Evolutionary conservation across 1,140 invertebrate species (phyloP).

Genomic region (Zaprionus nigranus): DNA sequence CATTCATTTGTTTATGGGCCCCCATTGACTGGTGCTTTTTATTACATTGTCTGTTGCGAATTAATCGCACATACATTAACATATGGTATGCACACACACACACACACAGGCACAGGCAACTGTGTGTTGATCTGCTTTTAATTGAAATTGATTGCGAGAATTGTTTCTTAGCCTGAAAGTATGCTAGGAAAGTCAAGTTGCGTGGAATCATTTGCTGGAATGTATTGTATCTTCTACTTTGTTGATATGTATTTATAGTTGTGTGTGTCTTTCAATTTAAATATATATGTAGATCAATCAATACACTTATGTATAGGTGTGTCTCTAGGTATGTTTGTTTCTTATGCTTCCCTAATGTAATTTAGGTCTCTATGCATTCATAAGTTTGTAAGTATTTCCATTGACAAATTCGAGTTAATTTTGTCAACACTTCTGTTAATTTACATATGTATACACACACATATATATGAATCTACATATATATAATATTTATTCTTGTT

Average conservation of each 20-base stretch:
- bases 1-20: constrained; percentile 10
- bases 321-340: no score
- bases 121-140: not conserved
- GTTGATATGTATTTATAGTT: not conserved
- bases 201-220: not conserved
- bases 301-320: no score
- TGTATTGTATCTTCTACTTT: not conserved
- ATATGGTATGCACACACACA: not conserved
- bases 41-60: constrained; percentile 9
- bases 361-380: no score
- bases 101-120: not conserved
- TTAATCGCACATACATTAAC: constrained; percentile 6
- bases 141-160: not conserved
- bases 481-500: no score
- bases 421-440: no score
- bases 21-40: constrained; percentile 10
- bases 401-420: no score
- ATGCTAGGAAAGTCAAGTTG: not conserved
- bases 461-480: no score
- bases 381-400: no score
- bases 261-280: not conserved
- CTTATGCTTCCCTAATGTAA: no score
- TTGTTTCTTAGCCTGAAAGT: constrained; percentile 22
- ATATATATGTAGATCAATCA: no score
- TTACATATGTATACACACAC: no score